A percentile compares a stretch with the other conserved stretches of the same genome.
Conservation (phyloP, 2,888 invertebrate species). For the Xanthorhoe designata region DNA sequence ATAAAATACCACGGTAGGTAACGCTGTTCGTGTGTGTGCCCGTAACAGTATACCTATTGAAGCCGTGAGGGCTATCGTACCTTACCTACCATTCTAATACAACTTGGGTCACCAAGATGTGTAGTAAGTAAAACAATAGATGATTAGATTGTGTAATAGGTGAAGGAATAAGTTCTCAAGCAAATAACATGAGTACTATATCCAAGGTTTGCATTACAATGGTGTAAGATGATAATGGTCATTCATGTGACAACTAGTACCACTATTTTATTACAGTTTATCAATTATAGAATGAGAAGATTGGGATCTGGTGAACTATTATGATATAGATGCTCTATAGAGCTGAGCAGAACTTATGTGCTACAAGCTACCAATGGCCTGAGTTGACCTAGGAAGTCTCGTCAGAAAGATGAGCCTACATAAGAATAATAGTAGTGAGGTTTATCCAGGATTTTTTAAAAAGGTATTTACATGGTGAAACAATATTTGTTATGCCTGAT, state of each 20-base stretch:
- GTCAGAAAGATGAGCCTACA: no score
- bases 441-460: no score
- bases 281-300: constrained; percentile 1
- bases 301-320: no score
- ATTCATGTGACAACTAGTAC: constrained; percentile 10
- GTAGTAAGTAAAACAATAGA: constrained; percentile 1
- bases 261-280: constrained; percentile 12
- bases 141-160: constrained; percentile 1
- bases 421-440: no score
- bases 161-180: constrained; percentile 6
- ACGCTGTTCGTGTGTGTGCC: no score
- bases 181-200: neutral
- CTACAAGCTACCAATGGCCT: no score
- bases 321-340: no score
- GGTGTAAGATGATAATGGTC: constrained; percentile 12
- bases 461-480: no score
- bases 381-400: no score
- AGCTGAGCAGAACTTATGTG: no score
- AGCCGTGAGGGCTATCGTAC: neutral
- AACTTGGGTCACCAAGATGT: neutral
- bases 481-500: no score
- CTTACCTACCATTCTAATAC: neutral
- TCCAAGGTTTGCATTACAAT: constrained; percentile 12
- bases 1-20: no score
- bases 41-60: neutral